Base-by-base conservation (phyloP, 2,113 vertebrate species). In the Polyodon spathula region DNA sequence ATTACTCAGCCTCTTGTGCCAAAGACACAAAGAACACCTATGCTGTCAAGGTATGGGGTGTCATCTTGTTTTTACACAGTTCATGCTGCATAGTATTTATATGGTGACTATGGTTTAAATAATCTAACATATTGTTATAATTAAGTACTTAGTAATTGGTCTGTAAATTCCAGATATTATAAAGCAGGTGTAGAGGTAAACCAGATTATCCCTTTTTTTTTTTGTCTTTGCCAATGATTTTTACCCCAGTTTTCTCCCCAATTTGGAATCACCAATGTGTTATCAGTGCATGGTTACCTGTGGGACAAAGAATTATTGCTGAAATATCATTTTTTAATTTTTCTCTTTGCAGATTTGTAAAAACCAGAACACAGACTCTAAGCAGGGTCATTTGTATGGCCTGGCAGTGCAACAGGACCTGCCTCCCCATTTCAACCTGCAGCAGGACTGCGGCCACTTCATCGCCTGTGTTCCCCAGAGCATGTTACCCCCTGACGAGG, bases 401-500 rank as follows among this genome's bases (percentile, higher is more conserved):
- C 88, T 95, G 4, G 87, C 92, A 0, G 90, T 97, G 62, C 86
- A 86, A 72, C 82, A 89, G 80, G 85, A 65, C 62, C 59, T 88
- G 40, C 93, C 93, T 0, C 67, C 91, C 39, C 95, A 98, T 74
- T 98, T 95, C 83, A 97, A 95, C 79, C 88, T 98, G 63, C 95
- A 98, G 83, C 95, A 96, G 82, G 95, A 97, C 81, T 94, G 95
- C 2, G 95, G 95, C 11, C 93, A 97, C 81, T 98, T 98, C 40
- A 85, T 97, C 0, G 95, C 95, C 10, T 95, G 92, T 0, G 93
- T 98, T 15, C 95, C 95, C 15, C 90, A 86, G 70, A 97, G 93
- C 83, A 97, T 97, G 93, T 68, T 97, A 48, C 73, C 86, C 16
- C 64, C 79, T 4, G 81, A 91, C 0, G 84, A 88, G 3, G 62